Conservation (phyloP, 2,113 vertebrate genomes). For the Oryzias celebensis region DNA sequence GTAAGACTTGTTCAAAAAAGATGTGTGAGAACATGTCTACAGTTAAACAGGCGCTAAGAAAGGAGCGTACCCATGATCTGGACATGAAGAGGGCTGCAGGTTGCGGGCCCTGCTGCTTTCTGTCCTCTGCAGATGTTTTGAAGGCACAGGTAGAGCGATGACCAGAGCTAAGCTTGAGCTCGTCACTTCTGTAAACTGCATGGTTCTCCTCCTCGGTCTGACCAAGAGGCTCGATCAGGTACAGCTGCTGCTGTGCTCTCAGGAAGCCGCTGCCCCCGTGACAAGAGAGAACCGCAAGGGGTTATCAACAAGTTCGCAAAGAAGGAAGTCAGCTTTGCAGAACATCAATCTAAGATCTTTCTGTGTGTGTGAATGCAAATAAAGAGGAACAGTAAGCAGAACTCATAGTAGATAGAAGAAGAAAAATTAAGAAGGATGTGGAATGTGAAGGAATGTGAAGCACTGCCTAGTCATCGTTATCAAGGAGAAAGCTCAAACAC, state of each 20-base stretch:
- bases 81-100: conserved; percentile 72
- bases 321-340: too few species aligned
- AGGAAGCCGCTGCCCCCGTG: conserved; percentile 81
- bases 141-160: conserved; percentile 45
- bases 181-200: conserved; percentile 77
- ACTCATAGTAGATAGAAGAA: too few species aligned
- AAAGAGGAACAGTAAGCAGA: too few species aligned
- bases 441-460: too few species aligned
- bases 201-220: conserved; percentile 61
- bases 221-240: conserved; percentile 85
- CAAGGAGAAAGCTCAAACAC: background rate
- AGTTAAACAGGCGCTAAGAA: background rate
- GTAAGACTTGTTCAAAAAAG: background rate
- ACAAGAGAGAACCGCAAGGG: background rate
- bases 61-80: conserved; percentile 73
- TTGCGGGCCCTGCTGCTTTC: conserved; percentile 44
- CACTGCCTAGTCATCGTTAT: too few species aligned
- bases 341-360: background rate
- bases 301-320: background rate
- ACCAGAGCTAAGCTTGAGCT: conserved; percentile 59
- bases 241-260: conserved; percentile 67
- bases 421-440: too few species aligned
- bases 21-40: background rate
- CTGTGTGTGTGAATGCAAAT: too few species aligned
- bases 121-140: background rate